Percentiles rank a stretch among this genome's conserved stretches.
Evolutionary conservation across 2,888 invertebrate genomes (phyloP).

Genomic region (Lasioglossum figueresi): DNA sequence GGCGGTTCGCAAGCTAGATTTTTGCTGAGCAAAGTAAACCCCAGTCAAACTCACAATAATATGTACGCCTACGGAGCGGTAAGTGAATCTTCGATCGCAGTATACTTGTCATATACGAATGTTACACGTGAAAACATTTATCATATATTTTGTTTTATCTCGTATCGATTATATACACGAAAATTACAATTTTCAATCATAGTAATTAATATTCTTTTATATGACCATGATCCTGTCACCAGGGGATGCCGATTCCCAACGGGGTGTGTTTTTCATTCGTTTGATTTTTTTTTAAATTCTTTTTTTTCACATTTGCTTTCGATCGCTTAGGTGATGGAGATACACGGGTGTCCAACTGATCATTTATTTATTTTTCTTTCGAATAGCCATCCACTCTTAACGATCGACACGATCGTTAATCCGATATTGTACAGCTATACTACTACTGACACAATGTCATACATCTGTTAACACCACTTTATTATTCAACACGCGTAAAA

Average conservation of each 20-base stretch:
- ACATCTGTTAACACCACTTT: conserved; percentile 28
- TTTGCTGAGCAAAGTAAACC: conserved; percentile 99
- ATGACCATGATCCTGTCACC: conserved; percentile 82
- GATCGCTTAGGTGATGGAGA: conserved; percentile 56
- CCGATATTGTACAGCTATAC: neutral
- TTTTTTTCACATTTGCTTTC: conserved; percentile 46
- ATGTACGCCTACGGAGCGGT: conserved; percentile 98
- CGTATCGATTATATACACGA: conserved; percentile 6
- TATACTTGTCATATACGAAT: conserved; percentile 2
- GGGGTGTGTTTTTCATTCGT: conserved; percentile 87
- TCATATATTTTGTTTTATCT: conserved; percentile 14
- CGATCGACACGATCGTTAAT: conserved; percentile 10
- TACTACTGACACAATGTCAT: conserved; percentile 10
- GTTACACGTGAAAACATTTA: neutral
- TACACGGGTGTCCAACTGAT: neutral
- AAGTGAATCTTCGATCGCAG: conserved; percentile 83
- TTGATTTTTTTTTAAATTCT: conserved; percentile 58
- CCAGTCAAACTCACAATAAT: conserved; percentile 99
- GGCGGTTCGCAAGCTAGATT: conserved; percentile 99
- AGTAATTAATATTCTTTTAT: conserved; percentile 82
- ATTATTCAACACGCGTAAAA: conserved; percentile 29
- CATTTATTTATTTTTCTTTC: conserved; percentile 25
- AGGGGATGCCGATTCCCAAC: conserved; percentile 89
- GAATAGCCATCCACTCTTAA: conserved; percentile 9
- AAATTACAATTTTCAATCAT: conserved; percentile 34